phyloP scores from a whole-genome alignment of 2,888 invertebrate species.

The Drosophila neotestacea region DNA sequence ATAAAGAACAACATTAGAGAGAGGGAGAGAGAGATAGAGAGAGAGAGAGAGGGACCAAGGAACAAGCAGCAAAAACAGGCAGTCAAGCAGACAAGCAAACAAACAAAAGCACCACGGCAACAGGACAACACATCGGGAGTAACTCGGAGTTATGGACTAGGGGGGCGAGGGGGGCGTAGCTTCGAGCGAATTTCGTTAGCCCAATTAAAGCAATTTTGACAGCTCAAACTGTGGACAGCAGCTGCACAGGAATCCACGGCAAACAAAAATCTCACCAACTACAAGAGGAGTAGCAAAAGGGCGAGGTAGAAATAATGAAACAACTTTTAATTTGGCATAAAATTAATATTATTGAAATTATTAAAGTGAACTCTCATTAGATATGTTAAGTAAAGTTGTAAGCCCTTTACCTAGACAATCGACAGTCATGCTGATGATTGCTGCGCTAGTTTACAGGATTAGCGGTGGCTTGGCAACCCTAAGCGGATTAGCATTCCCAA shows the following conservation, averaged over 20 bases:
- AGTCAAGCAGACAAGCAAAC: constrained; percentile 62
- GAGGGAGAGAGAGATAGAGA: constrained; percentile 23
- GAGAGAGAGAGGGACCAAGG: constrained; percentile 22
- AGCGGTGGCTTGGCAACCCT: constrained; percentile 66
- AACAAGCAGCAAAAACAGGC: constrained; percentile 22
- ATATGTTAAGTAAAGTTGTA: constrained; percentile 61
- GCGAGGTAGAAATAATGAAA: constrained; percentile 7
- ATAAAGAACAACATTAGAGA: constrained; percentile 47
- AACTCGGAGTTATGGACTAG: neutral
- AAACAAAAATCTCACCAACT: constrained; percentile 2
- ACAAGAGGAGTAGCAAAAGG: neutral
- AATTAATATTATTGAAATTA: constrained; percentile 58
- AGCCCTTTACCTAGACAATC: constrained; percentile 40
- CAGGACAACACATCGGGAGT: constrained; percentile 16
- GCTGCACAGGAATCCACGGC: constrained; percentile 31
- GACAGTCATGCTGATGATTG: constrained; percentile 47
- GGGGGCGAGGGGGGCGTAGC: constrained; percentile 3
- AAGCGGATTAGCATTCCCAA: constrained; percentile 63
- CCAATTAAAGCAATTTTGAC: constrained; percentile 78
- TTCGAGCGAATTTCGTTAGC: constrained; percentile 58
- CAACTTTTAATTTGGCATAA: constrained; percentile 55
- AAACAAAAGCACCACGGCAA: constrained; percentile 57
- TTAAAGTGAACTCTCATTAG: constrained; percentile 65
- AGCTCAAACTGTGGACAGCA: constrained; percentile 56
- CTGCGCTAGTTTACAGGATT: constrained; percentile 64